These are phyloP conservation scores for Tachina grossa DNA, from an alignment of 2,888 invertebrate species.

Conservation along the genomic window DNA sequence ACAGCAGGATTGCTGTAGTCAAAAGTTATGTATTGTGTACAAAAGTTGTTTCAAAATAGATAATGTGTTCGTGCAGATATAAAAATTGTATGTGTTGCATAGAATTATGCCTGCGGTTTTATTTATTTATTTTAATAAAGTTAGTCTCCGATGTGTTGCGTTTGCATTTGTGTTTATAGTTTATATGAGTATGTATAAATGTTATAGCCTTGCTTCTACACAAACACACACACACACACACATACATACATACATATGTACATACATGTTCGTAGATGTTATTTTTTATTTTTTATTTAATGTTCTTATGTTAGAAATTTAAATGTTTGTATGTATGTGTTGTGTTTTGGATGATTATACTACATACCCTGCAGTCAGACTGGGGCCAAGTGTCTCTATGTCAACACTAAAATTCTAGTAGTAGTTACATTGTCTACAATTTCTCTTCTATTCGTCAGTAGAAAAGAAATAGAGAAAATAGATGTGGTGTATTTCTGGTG, in stretches of 20 bases:
- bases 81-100: constrained; percentile 38
- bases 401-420: too few species aligned
- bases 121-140: constrained; percentile 71
- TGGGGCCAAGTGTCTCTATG: too few species aligned
- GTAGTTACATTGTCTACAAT: too few species aligned
- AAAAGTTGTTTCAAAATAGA: constrained; percentile 50
- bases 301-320: background rate
- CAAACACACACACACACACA: too few species aligned
- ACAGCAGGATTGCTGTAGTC: background rate
- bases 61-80: constrained; percentile 26
- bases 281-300: background rate
- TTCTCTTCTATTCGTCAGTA: too few species aligned
- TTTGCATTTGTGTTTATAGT: constrained; percentile 47
- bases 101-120: constrained; percentile 70
- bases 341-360: constrained; percentile 35
- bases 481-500: too few species aligned
- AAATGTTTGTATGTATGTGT: too few species aligned
- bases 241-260: too few species aligned
- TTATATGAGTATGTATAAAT: constrained; percentile 4
- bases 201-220: constrained; percentile 16
- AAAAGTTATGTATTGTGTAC: constrained; percentile 29
- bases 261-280: background rate
- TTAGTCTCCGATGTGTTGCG: constrained; percentile 63
- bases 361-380: too few species aligned
- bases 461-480: too few species aligned